Evolutionary conservation across 2,888 invertebrate species (phyloP).

Genomic region (Pardosa pseudoannulata): DNA sequence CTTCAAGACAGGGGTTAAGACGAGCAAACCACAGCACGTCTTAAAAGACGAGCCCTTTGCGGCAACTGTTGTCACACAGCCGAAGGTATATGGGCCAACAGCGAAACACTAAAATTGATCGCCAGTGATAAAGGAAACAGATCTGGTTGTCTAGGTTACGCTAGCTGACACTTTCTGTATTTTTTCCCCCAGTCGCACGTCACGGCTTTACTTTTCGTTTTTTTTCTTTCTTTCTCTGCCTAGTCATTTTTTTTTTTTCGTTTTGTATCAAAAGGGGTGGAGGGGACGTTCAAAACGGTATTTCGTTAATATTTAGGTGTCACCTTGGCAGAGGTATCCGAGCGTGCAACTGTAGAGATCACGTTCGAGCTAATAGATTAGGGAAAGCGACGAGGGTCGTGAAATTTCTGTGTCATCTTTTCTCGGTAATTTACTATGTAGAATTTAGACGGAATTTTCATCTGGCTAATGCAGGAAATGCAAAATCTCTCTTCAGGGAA

Average conservation of each 20-base stretch:
- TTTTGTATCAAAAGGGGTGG: background rate
- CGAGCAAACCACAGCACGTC: background rate
- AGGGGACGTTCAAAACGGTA: background rate
- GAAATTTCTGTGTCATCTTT: background rate
- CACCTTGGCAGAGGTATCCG: constrained; percentile 47
- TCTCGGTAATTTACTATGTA: background rate
- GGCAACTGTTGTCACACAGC: constrained; percentile 66
- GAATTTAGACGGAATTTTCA: too few relatives aligned
- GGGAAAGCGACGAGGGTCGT: background rate
- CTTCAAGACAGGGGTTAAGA: background rate
- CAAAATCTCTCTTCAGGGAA: too few relatives aligned
- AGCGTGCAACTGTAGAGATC: constrained; percentile 31
- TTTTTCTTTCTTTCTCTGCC: too few relatives aligned
- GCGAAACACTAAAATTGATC: constrained; percentile 52
- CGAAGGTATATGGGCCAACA: constrained; percentile 32
- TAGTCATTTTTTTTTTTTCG: background rate
- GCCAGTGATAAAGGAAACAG: constrained; percentile 63
- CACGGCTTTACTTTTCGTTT: constrained; percentile 14
- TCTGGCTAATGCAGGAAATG: too few relatives aligned
- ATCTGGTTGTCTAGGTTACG: constrained; percentile 64
- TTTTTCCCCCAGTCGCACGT: constrained; percentile 14
- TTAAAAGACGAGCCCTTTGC: constrained; percentile 10
- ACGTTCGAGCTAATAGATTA: constrained; percentile 1
- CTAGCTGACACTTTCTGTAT: constrained; percentile 10
- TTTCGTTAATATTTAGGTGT: constrained; percentile 60